Evolutionary conservation across 64 coral and sea anemone genomes (phyloP).

Genomic region (Dendronephthya gigantea): DNA sequence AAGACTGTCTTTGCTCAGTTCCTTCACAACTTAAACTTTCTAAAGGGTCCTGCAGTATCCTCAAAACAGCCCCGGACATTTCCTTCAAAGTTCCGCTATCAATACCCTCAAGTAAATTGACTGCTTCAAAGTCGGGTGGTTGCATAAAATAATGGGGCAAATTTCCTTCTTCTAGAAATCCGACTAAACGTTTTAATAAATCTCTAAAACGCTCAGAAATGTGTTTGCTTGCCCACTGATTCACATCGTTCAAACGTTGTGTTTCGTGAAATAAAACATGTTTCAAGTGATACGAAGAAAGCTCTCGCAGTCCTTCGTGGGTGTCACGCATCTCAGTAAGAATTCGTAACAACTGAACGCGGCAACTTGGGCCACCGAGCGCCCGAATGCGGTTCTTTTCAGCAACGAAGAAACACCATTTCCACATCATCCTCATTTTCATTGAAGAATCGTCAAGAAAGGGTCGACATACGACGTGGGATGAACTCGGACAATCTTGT

Average conservation of each 20-base stretch:
- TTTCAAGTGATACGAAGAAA: slow-evolving; percentile 87
- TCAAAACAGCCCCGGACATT: slow-evolving; percentile 78
- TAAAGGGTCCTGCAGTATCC: slow-evolving; percentile 55
- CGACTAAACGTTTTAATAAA: slow-evolving; percentile 43
- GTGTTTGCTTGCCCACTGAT: slow-evolving; percentile 70
- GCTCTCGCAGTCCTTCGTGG: slow-evolving; percentile 56
- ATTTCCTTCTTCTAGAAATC: slow-evolving; percentile 52
- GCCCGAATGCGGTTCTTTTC: slow-evolving; percentile 66
- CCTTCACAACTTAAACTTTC: slow-evolving; percentile 51
- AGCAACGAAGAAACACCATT: slow-evolving; percentile 5
- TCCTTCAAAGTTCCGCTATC: slow-evolving; percentile 81
- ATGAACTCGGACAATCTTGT: slow-evolving; percentile 5
- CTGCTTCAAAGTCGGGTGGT: slow-evolving; percentile 73
- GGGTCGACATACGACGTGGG: background rate
- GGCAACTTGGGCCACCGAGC: slow-evolving; percentile 69
- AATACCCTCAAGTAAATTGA: slow-evolving; percentile 75
- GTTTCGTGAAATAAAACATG: slow-evolving; percentile 79
- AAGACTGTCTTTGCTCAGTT: slow-evolving; percentile 51
- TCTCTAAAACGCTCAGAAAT: slow-evolving; percentile 54
- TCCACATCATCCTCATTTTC: slow-evolving; percentile 7
- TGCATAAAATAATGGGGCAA: slow-evolving; percentile 91
- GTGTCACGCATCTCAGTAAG: slow-evolving; percentile 86
- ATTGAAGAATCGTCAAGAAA: background rate
- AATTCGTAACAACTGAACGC: slow-evolving; percentile 72
- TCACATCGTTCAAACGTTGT: slow-evolving; percentile 51